Evolutionary conservation across 2,888 invertebrate genomes (phyloP).

Genomic region (Nasonovia ribisnigri): DNA sequence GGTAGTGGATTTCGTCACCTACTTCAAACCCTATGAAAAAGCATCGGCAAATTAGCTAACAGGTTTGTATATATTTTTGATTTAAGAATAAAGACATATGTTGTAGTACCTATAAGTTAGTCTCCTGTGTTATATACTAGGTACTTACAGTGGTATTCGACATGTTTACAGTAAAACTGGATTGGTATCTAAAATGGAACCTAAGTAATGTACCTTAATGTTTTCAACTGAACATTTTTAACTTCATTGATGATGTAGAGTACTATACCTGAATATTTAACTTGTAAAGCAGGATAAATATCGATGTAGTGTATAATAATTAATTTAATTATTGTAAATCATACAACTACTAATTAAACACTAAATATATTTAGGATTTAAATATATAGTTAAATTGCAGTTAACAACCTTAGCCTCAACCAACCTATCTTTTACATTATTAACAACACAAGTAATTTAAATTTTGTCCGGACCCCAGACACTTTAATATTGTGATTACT

Average conservation of each 20-base stretch:
- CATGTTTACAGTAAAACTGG: background rate
- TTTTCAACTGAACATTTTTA: background rate
- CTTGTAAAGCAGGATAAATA: background rate
- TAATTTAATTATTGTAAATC: background rate
- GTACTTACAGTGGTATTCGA: background rate
- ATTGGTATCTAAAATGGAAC: background rate
- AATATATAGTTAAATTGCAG: background rate
- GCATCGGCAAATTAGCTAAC: background rate
- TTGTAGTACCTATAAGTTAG: background rate
- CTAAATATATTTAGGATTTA: background rate
- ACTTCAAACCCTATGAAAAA: background rate
- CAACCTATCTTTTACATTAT: background rate
- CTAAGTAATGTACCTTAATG: background rate
- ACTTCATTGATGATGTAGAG: background rate
- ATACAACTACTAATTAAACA: background rate
- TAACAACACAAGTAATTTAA: background rate
- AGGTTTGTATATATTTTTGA: background rate
- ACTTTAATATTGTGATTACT: background rate
- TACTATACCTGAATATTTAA: background rate
- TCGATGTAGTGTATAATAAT: background rate
- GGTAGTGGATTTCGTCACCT: too few relatives aligned
- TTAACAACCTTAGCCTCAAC: background rate
- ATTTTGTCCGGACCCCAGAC: background rate
- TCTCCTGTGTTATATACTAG: background rate
- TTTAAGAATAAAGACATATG: background rate